Base-by-base conservation (phyloP, 2,797 vertebrate genomes). In the Sebastes cheni region DNA sequence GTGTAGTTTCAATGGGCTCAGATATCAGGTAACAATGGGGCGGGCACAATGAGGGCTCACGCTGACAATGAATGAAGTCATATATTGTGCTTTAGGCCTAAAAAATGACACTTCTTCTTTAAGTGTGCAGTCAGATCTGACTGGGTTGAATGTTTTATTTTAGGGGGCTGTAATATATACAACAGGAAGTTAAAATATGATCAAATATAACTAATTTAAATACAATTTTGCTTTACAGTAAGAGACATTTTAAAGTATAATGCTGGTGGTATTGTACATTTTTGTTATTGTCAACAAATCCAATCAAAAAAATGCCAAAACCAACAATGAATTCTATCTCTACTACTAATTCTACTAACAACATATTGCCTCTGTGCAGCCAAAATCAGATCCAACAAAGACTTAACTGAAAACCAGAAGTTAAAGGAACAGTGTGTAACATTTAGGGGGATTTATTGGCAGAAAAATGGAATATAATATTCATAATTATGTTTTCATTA, bases 11-110 rank as follows among this genome's bases (percentile, higher is more conserved):
- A 91, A 78, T 92, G 80, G 89, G 89, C 82, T 84, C 82, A 74
- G 84, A 89, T 89, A 91, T 85, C 90, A 93, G 92, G 88, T 92
- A 79, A 92, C 85, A 90, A 89, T 85, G 71, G 83, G 7, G 54
- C 20, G 32, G 73, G 88, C 71, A 84, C 87, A 93, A 91, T 84
- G 88, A 59, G 18, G 75, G 82, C 70, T 76, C 58, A 29, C 70
- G 58, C 59, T 77, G 34, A 69, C 59, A 67, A 80, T 55, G 68
- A 84, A 89, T 67, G 23, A 73, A 83, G 71, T 84, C 70, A 52
- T 75, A 58, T 14, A 71, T 71, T 82, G 39, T 46, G 67, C 25
- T 46, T 61, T 32, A 74, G 75, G 64, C 27, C 56, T 29, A 16
- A 74, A 73, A 70, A 81, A 66, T 80, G 67, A 68, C 54, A 55